Conservation (phyloP, 1,140 invertebrate genomes). For the Acromyrmex echinatior region DNA sequence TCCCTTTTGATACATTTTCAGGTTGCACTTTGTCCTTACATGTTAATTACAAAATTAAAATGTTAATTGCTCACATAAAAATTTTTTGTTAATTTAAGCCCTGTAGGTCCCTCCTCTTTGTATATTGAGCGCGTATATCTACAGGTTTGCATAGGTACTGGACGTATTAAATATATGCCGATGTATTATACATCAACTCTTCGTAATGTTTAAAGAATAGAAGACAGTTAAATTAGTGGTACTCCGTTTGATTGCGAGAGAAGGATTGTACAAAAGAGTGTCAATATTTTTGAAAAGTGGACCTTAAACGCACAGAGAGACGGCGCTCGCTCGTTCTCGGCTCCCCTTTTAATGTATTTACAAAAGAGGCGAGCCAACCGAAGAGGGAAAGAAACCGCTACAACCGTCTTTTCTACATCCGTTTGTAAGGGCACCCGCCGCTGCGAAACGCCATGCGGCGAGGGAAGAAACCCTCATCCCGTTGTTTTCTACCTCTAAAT, state of each 20-base stretch:
- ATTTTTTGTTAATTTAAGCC: constrained; percentile 16
- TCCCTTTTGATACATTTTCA: constrained; percentile 16
- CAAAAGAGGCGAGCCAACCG: constrained; percentile 60
- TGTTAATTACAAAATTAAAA: constrained; percentile 49
- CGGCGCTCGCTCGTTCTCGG: constrained; percentile 14
- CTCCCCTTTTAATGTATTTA: constrained; percentile 72
- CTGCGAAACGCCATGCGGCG: constrained; percentile 39
- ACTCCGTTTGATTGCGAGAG: neutral
- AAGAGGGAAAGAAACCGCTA: constrained; percentile 71
- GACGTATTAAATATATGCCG: constrained; percentile 27
- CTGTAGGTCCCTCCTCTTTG: neutral
- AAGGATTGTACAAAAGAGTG: constrained; percentile 61
- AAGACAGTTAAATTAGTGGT: constrained; percentile 47
- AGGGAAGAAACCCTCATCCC: constrained; percentile 66
- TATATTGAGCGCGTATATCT: neutral
- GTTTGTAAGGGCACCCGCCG: constrained; percentile 63
- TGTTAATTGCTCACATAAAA: constrained; percentile 40
- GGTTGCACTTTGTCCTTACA: constrained; percentile 29
- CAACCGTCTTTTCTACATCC: constrained; percentile 78
- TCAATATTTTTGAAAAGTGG: constrained; percentile 65
- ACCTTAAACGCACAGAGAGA: constrained; percentile 10
- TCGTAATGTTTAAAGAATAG: constrained; percentile 33
- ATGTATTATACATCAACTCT: neutral
- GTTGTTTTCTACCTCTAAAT: constrained; percentile 81
- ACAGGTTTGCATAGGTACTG: neutral